phyloP scores from a whole-genome alignment of 2,888 invertebrate genomes.

The Brenthis hecate region DNA sequence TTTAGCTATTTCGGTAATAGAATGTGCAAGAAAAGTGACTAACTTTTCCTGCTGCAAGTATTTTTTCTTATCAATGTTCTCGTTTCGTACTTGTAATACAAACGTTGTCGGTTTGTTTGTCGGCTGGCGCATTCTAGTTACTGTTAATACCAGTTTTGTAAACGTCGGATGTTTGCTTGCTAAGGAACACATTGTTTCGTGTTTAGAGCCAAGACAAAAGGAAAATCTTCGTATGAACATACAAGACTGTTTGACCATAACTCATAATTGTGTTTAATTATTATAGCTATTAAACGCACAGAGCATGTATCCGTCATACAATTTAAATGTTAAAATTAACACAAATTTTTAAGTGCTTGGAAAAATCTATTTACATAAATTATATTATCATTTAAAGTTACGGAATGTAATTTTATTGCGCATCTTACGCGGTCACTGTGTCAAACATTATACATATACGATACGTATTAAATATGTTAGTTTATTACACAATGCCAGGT shows the following conservation, averaged over 20 bases:
- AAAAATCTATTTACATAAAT: too few relatives aligned
- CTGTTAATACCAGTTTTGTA: conserved; percentile 11
- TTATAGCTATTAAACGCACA: background rate
- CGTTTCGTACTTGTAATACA: background rate
- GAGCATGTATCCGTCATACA: too few relatives aligned
- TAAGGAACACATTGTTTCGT: conserved; percentile 15
- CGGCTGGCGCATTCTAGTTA: conserved; percentile 19
- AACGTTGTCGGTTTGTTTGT: conserved; percentile 6
- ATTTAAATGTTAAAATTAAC: too few relatives aligned
- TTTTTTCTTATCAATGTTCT: conserved; percentile 1
- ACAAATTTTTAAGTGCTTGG: too few relatives aligned
- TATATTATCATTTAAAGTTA: too few relatives aligned
- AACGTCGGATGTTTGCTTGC: conserved; percentile 22
- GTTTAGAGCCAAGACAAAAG: background rate
- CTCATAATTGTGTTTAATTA: background rate
- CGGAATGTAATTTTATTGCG: too few relatives aligned
- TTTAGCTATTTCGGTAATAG: too few relatives aligned
- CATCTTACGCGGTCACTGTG: background rate
- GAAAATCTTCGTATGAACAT: background rate
- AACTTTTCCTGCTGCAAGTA: background rate
- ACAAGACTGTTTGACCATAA: background rate
- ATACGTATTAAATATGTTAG: background rate
- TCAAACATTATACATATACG: background rate
- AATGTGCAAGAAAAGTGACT: too few relatives aligned
- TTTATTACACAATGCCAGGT: background rate